Base-by-base conservation (phyloP, 2,888 invertebrate species). In the Petrolisthes manimaculis region DNA sequence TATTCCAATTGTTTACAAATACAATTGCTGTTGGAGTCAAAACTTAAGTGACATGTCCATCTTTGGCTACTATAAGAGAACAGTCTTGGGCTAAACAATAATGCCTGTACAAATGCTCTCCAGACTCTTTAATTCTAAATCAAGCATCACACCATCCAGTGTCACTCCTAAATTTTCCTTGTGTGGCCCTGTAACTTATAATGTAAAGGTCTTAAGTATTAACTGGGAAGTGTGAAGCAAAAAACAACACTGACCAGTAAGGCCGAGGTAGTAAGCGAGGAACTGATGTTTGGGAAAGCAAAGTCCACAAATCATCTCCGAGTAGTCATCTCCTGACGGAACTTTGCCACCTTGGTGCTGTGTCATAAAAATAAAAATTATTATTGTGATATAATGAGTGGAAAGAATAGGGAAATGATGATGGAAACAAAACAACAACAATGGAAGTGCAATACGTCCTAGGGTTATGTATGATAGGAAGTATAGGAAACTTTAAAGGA, bases 271-370 rank as follows among this genome's bases (percentile, higher is more conserved):
- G 77, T 83, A 24, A 18, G 84, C 74, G 21, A 91, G 86, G 78
- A 89, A 97, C 12, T 95, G 94, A 93, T 96, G 95, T 86, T 95
- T 94, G n/a, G 94, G 94, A 95, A 97, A 96, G 92, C 98, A 98
- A 3, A 92, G 93, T 84, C 95, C 95, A 93, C 98, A 98, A 84
- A 97, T 95, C 95, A 98, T 96, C 94, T 98, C 98, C 84, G 95
- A 94, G 92, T 95, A 97, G 78, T 95, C 94, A 84, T 88, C 85
- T 91, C 94, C 94, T 9, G 94, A 93, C 3, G 89, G 89, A 53
- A 24, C 79, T 1, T 69, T 71, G 18, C 89, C 83, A 24, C 89
- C 91, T 71, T 92, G 88, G 86, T 92, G 92, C 91, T 91, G 56
- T 55, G 69, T 55, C 8, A n/a, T 9, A 54, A 18, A 79, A 12